Base-by-base conservation (phyloP, 2,797 vertebrate genomes). In the Catamblyrhynchus diadema region DNA sequence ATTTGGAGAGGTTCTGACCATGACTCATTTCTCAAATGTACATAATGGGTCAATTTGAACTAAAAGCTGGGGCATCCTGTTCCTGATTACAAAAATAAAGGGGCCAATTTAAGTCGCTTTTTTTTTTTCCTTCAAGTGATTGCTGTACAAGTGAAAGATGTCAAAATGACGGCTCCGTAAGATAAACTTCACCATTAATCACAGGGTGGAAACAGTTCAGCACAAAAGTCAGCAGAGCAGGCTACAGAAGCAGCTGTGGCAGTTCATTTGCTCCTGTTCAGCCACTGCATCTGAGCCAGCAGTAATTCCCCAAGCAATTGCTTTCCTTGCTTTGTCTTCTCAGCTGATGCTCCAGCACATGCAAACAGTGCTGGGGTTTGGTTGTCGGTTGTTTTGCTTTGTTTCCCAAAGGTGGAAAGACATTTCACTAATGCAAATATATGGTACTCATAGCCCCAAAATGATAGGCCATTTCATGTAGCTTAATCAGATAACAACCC, bases 21-120 rank as follows among this genome's bases (percentile, higher is more conserved):
- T 95, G 94, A 96, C 66, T 96, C 93, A 95, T 94, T 96, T 83
- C 91, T 96, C 87, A 72, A 66, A 59, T 27, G 72, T 42, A 79
- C 59, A 79, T 73, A 90, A 75, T 57, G 33, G 86, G 51, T 48
- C n/a, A 20, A 66, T 79, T 14, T 73, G 66, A 90, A 39, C 59
- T 69, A 45, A 84, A 88, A 88, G 60, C 69, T 90, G 57, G 51
- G 77, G 85, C 87, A 95, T 94, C 89, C 94, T 96, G 73, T 94
- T 83, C 93, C 75, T 86, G 89, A 95, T 94, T 94, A 93, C 22
- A 86, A 88, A 95, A 93, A 51, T 71, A 81, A 87, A 83, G 22
- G 25, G 44, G 39, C 10, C 44, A 78, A 32, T 48, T 79, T 35
- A 75, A 56, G 41, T 33, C 9, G 4, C 5, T 3, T 5, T 9